Evolutionary conservation across 2,888 invertebrate genomes (phyloP), one percentile per base, ranked within the genome.

Genomic region (Drosophila acutilabella): DNA sequence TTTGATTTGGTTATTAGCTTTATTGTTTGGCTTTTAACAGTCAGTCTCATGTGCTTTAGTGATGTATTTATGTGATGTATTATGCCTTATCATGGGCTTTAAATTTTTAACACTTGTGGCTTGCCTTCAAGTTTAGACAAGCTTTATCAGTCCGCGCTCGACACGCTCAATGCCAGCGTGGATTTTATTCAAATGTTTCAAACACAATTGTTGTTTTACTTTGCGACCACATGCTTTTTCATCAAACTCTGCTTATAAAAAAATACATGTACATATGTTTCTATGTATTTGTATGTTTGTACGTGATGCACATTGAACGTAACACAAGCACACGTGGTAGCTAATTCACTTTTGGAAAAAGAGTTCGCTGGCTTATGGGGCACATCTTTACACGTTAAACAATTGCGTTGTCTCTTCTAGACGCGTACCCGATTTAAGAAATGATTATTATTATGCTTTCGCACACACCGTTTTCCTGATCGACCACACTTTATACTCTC

Each of bases 161-260:
- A 16, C 57, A 30, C 30, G 30, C 44, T 51, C 59, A 52, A 41
- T 88, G 82, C 85, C 88, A 81, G 64, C 88, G 82, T 88, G 88
- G 82, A 48, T 58, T 23, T 73, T 20, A 48, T 36, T 61, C 23
- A 45, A 45, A 56, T 53, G 73, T 51, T 64, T 83, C 64, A 64
- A 83, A 67, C 61, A 74, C 53, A 84, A 69, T 73, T 77, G 67
- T 59, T 45, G 23, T 60, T 72, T 74, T 60, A 18, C 45, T 77
- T 72, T 60, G 68, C 62, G 60, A 59, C 75, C 79, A 76, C 82
- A 85, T 82, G 88, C 48, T 85, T 71, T 74, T 51, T 26, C 16
- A 23, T 23, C 45, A 23, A 45, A 47, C 57, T 47, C 26, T 38
- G 33, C n/a, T 41, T 48, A 40, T 41, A 44, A 48, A 41, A 30